A percentile compares a stretch with the other conserved stretches of the same genome.
Conservation (phyloP, 2,113 vertebrate species). For the Chaetorhynchus papuensis region DNA sequence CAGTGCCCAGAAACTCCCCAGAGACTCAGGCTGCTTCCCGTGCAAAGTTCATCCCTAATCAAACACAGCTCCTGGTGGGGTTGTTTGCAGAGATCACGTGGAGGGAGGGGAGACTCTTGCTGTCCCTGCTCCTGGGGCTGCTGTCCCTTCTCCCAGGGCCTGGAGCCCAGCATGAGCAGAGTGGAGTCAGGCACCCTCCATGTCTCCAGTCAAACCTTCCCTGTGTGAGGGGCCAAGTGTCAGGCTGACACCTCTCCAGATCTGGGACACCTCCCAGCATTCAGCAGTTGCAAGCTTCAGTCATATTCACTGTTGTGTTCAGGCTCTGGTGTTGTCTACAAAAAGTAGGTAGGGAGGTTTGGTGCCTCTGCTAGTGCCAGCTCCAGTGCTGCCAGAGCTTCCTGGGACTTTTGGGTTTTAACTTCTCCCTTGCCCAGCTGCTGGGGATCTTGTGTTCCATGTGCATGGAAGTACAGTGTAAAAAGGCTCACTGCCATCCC, state of each 20-base stretch:
- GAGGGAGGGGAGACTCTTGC: rapidly evolving
- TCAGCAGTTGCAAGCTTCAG: not conserved
- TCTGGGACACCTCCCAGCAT: rapidly evolving
- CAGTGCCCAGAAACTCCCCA: not conserved
- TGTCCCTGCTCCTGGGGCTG: rapidly evolving
- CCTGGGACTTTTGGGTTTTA: not conserved
- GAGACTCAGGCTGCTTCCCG: not conserved
- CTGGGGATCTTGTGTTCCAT: not conserved
- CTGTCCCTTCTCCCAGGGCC: not conserved
- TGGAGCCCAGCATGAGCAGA: not conserved
- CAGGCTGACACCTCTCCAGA: not conserved
- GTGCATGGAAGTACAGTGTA: not conserved
- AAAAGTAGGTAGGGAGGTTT: not conserved
- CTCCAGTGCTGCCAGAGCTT: not conserved
- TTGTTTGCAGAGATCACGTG: not conserved
- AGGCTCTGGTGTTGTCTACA: not conserved
- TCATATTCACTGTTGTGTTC: not conserved
- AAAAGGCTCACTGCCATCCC: not conserved
- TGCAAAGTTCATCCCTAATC: not conserved
- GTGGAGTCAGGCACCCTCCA: not conserved
- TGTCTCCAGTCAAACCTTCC: not conserved
- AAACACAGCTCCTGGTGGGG: not conserved
- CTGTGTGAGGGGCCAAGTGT: not conserved
- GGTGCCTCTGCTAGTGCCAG: not conserved
- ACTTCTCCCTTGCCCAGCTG: not conserved